Evolutionary conservation across 2,888 invertebrate genomes (phyloP), one percentile per base, ranked within the genome.

Genomic region (Eutolmus rufibarbis): DNA sequence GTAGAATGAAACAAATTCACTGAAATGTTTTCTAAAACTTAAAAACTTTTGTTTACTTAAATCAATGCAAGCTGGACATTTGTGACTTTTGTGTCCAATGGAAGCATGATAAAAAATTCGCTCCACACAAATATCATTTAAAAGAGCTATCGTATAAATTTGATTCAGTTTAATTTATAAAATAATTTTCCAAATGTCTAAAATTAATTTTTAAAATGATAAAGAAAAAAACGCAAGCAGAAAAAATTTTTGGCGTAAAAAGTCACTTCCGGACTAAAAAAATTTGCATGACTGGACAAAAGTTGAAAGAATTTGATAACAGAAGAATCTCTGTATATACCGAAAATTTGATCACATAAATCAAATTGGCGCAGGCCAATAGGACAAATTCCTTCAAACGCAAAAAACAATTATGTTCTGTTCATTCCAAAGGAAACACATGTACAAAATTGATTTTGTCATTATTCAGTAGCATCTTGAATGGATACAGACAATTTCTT

Each of bases 371-470:
- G 19, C 37, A 40, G 19, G 5, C 31, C 5, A 40, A 37, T n/a
- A 37, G 40, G 76, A 76, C n/a, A 37, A 76, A 37, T 37, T 34
- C 34, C 76, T n/a, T 9, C 40, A 76, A 76, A 23, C 3, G 28
- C 51, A 66, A 23, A 66, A 66, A 66, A 66, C 9, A 66, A 66
- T 12, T 66, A 12, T 28, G 28, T 66, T 66, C 66, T 76, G 9
- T 34, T 37, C 37, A 34, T 40, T 16, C 51, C 14, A 5, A 37
- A 81, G n/a, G 85, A 51, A 77, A 77, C 86, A 86, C 77, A 77
- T 86, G 86, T 86, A 74, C 56, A 77, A 86, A 86, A 86, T 86
- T 86, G 86, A 86, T 86, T 86, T 86, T 86, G 51, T 86, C 86
- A 86, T 51, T 86, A 76, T 51, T 66, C 23, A 84, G 84, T 37